phyloP scores from a whole-genome alignment of 2,888 invertebrate species.

The Tupiocoris notatus region DNA sequence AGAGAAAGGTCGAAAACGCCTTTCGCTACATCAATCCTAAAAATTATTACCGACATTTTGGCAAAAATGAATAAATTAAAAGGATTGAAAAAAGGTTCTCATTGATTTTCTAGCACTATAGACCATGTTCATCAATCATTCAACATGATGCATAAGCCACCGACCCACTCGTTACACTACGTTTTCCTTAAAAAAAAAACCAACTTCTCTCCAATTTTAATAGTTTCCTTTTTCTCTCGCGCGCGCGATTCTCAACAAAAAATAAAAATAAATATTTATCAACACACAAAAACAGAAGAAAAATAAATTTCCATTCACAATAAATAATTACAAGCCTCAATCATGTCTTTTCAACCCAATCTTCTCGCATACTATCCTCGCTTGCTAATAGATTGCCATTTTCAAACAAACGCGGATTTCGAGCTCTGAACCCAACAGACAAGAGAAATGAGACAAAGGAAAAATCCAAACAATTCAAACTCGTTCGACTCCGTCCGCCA shows the following conservation, averaged over 20 bases:
- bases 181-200: not conserved
- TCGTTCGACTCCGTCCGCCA: too few species aligned
- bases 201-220: not conserved
- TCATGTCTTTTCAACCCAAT: not conserved
- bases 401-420: not conserved
- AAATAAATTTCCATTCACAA: not conserved
- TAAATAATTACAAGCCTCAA: slow-evolving; percentile 22
- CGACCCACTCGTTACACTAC: not conserved
- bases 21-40: slow-evolving; percentile 28
- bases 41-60: slow-evolving; percentile 29
- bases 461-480: not conserved
- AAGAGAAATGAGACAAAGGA: not conserved
- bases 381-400: slow-evolving; percentile 5
- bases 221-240: not conserved
- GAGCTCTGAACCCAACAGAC: not conserved
- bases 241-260: not conserved
- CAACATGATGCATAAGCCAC: not conserved
- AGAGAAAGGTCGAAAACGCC: slow-evolving; percentile 6
- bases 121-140: slow-evolving; percentile 1
- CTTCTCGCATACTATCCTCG: not conserved
- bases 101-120: not conserved
- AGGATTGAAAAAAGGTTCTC: not conserved
- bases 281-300: slow-evolving; percentile 12
- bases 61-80: slow-evolving; percentile 12
- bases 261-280: not conserved